Base-by-base conservation (phyloP, 2,113 vertebrate species). In the Plecturocebus donacophilus region DNA sequence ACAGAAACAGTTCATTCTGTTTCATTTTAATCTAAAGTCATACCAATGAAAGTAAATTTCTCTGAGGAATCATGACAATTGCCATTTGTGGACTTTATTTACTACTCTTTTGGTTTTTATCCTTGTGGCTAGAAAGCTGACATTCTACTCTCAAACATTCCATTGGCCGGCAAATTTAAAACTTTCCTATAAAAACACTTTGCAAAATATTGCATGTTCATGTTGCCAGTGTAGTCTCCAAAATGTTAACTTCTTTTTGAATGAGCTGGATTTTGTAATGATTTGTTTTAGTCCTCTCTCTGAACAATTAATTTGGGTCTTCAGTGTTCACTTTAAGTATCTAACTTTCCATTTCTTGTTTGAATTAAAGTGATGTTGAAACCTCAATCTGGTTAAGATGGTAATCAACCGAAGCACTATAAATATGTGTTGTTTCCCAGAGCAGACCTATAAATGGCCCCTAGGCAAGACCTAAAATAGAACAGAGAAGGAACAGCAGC, bases 361-460 rank as follows among this genome's bases (percentile, higher is more conserved):
- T 64, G 64, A 83, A 89, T 90, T 87, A 89, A 89, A 86, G 83
- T 38, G 35, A 91, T 64, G 40, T 68, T 64, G 80, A 95, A 87
- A 80, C 47, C n/a, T 75, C 68, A 90, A 42, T 82, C 32, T 95
- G 87, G 95, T 86, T 84, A 90, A 86, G 47, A 90, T 76, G 19
- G 49, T 84, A 75, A 93, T 89, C 73, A 86, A 84, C 38, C 25
- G 32, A 54, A 70, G 71, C 80, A 58, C 42, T 84, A 40, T 83
- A 96, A 97, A 96, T 84, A 19, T 1, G 49, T 80, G 84, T 90
- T 87, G 47, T 86, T 97, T 96, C 81, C 89, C 80, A 64, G n/a
- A 27, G 45, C 27, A 81, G 47, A 56, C 19, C 76, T 95, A 82
- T 58, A 76, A 92, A 94, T 42, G 58, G 66, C 38, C 49, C 42